A percentile compares a stretch with the other conserved stretches of the same genome.
Evolutionary conservation across 2,797 vertebrate genomes (phyloP).

Genomic region (Babyrousa celebensis): DNA sequence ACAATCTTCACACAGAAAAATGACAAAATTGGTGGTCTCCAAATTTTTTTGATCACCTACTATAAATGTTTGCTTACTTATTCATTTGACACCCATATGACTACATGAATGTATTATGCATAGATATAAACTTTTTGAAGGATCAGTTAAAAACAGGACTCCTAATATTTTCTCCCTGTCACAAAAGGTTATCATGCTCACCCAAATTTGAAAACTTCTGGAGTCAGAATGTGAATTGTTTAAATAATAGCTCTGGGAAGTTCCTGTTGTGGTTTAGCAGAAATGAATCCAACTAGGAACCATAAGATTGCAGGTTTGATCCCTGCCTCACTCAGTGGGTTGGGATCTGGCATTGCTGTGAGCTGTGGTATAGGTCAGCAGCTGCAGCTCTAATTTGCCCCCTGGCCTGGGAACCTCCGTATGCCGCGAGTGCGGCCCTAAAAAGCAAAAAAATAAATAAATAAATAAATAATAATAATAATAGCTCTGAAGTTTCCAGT

Average conservation of each 20-base stretch:
- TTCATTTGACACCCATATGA: conserved; percentile 1
- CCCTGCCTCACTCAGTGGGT: too few relatives aligned
- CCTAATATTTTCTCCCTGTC: conserved; percentile 32
- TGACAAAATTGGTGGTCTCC: background rate
- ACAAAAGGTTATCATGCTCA: background rate
- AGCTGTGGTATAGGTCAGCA: too few relatives aligned
- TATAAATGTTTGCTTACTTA: conserved; percentile 7
- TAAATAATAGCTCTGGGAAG: background rate
- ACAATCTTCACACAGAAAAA: conserved; percentile 20
- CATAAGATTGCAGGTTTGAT: too few relatives aligned
- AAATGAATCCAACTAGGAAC: too few relatives aligned
- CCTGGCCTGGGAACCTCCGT: too few relatives aligned
- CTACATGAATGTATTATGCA: background rate
- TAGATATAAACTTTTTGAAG: background rate
- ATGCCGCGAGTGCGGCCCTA: too few relatives aligned
- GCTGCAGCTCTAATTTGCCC: too few relatives aligned
- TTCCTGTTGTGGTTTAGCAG: too few relatives aligned
- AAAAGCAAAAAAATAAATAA: too few relatives aligned
- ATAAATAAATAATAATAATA: too few relatives aligned
- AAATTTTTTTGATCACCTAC: background rate
- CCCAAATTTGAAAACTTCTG: conserved; percentile 53
- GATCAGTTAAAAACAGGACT: conserved; percentile 59
- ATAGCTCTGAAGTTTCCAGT: background rate
- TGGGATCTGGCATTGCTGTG: too few relatives aligned
- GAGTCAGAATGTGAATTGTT: background rate